Base-by-base conservation (phyloP, 1,140 invertebrate species). In the Bombyx mori region DNA sequence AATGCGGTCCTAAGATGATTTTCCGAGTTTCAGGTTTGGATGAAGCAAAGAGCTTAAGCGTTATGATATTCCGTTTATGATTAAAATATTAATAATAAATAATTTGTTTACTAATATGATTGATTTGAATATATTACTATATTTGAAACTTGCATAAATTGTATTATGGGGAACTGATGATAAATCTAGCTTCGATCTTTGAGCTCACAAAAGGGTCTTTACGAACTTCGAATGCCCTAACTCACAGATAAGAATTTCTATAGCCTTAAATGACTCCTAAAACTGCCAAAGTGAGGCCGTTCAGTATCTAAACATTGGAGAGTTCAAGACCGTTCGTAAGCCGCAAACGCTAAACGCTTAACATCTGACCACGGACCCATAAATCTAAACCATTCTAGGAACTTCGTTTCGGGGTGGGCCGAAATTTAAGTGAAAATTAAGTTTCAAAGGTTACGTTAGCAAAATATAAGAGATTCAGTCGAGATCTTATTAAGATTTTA, bases 1-100 rank as follows among this genome's bases (percentile, higher is more conserved):
- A 66, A 64, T 70, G 75, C 62, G 72, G 75, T 75, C 51, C 66
- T 8, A 54, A 69, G 70, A 72, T 69, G 66, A 77, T 71, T 77
- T 75, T 57, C 64, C 65, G 64, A 67, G 67, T 66, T 35, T 5
- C 26, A 35, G 2, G 26, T 35, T 35, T 35, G 26, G 26, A 5
- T 35, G 26, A 35, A 35, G 26, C 26, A 3, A 35, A 35, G 4
- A 5, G 26, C 26, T 35, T 35, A 35, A 35, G 26, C 26, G 26
- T 35, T 5, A 35, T 35, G 26, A 5, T 35, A 3, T 35, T 35
- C 4, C 0, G 45, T 49, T 22, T 49, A n/a, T 22, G 10, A 44
- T 44, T 45, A 6, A 8, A 42, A 42, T 53, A 8, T 0, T 6
- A 44, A n/a, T 43, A 43, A 0, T 10, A 18, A n/a, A 12, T 35